Evolutionary conservation across 2,888 invertebrate genomes (phyloP), one percentile per base, ranked within the genome.

Genomic region (Thecophora atra): DNA sequence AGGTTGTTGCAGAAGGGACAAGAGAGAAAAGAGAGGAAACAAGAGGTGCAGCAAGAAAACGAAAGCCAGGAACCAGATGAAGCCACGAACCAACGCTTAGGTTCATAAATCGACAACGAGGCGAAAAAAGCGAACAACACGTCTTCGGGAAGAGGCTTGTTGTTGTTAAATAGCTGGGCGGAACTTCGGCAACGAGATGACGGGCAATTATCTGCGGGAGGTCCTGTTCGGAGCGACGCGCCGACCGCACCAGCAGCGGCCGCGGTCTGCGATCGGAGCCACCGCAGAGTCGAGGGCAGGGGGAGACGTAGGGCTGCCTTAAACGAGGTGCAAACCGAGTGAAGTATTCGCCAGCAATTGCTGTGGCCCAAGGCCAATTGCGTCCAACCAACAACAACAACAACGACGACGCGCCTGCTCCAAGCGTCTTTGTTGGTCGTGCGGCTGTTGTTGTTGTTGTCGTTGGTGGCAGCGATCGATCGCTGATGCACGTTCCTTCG

Each of bases 121-220:
- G 21, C 47, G 63, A 64, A 67, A 58, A 51, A 70, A 64, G 54
- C 24, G 21, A 28, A 63, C 70, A 66, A 72, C 67, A 60, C 52
- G 62, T 62, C 74, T 54, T 28, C 64, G 68, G 65, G 70, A 74
- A 74, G 73, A 72, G 64, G 64, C 63, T 56, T 79, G 81, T 81
- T 74, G 79, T 79, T 80, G 80, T 79, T 83, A 83, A 83, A 83
- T 82, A 83, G 82, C 82, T 84, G 83, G 84, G 84, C 84, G 84
- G 84, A 81, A 83, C 84, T 82, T 81, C 83, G n/a, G n/a, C n/a
- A 84, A 37, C 82, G 83, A 82, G 82, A 81, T 84, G 84, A 83
- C 82, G 83, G 81, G 83, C 84, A 84, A 84, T 84, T 84, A 84
- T 83, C 85, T 81, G 82, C 83, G 85, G 84, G 84, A 83, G 84